phyloP scores from a whole-genome alignment of 2,797 vertebrate species.

The Sebastes nivosus region DNA sequence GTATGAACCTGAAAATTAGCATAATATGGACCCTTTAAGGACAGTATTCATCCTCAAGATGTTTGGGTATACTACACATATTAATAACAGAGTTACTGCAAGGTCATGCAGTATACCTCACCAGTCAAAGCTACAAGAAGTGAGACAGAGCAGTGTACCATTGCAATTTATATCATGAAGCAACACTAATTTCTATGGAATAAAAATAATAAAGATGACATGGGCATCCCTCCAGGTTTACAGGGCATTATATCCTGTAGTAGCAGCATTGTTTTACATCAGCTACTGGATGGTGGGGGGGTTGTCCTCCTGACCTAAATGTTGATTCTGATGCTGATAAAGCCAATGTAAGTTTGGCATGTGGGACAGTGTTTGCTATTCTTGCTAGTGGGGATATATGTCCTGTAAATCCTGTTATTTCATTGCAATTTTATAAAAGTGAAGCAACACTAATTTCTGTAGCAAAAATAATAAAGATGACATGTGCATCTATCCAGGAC shows the following conservation, averaged over 20 bases:
- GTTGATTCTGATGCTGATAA: neutral
- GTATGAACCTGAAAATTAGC: no score
- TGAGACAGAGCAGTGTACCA: neutral
- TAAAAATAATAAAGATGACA: neutral
- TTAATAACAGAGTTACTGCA: neutral
- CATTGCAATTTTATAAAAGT: neutral
- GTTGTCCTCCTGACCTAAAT: slow-evolving; percentile 20
- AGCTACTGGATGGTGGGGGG: neutral
- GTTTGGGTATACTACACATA: neutral
- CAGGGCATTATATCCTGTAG: neutral
- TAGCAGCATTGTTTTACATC: neutral
- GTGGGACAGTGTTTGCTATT: slow-evolving; percentile 32
- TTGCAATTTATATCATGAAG: neutral
- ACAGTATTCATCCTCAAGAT: neutral
- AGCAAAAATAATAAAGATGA: neutral
- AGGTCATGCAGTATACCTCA: neutral
- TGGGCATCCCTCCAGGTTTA: rapidly evolving
- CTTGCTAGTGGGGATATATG: slow-evolving; percentile 27
- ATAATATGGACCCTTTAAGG: neutral
- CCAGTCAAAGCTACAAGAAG: neutral
- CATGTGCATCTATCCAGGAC: neutral
- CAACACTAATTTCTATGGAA: neutral
- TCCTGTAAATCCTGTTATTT: slow-evolving; percentile 74
- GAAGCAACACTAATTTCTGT: neutral
- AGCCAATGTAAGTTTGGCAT: slow-evolving; percentile 36